These are phyloP conservation scores for Electrophaes corylata DNA, from an alignment of 2,888 invertebrate genomes.

Conservation along the genomic window DNA sequence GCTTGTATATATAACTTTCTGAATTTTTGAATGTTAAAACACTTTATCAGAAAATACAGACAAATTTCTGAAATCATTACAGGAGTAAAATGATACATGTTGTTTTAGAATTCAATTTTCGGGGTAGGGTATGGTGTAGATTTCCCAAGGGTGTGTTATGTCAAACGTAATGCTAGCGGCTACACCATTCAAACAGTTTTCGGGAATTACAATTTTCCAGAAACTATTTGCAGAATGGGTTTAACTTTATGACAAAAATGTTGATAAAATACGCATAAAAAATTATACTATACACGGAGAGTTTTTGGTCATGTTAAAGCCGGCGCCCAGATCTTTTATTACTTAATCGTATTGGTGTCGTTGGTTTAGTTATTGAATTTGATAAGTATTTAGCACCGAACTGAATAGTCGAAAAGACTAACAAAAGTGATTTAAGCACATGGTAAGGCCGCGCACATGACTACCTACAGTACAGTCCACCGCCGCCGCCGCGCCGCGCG, in stretches of 20 bases:
- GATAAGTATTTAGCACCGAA: no score
- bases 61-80: conserved; percentile 16
- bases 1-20: not conserved
- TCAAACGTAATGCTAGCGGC: conserved; percentile 32
- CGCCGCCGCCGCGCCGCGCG: no score
- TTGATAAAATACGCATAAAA: no score
- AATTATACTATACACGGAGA: no score
- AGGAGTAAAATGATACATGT: conserved; percentile 26
- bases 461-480: no score
- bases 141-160: conserved; percentile 39
- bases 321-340: no score
- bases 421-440: no score
- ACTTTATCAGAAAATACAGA: not conserved
- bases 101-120: conserved; percentile 50
- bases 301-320: no score
- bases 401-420: no score
- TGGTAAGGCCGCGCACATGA: no score
- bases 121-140: conserved; percentile 37
- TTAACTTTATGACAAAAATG: not conserved
- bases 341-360: no score
- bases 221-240: conserved; percentile 14
- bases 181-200: conserved; percentile 12
- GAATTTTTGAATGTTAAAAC: not conserved
- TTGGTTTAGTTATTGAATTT: no score
- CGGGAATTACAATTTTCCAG: conserved; percentile 17